These are phyloP conservation scores for Cnemophilus loriae DNA, from an alignment of 2,113 vertebrate genomes.

Conservation along the genomic window DNA sequence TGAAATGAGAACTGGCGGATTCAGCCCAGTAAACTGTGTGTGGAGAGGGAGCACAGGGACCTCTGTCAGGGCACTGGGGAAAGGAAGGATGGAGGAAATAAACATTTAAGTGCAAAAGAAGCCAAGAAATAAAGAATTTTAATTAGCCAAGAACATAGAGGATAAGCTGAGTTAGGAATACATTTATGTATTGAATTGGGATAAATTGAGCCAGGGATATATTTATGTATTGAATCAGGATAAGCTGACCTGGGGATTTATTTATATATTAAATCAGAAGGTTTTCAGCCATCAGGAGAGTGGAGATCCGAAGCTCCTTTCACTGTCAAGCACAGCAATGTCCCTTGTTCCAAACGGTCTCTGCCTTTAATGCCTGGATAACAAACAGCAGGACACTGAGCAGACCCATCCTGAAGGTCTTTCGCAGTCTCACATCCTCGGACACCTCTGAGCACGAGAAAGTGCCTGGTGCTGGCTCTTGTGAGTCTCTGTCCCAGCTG, in stretches of 20 bases:
- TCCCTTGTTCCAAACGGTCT: neutral
- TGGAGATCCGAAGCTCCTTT: neutral
- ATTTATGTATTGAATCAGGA: neutral
- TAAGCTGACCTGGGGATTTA: neutral
- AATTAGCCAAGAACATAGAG: neutral
- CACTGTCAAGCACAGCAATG: neutral
- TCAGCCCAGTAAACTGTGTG: neutral
- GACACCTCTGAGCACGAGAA: neutral
- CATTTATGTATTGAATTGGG: neutral
- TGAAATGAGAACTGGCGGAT: neutral
- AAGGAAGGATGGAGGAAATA: neutral
- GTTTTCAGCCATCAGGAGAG: neutral
- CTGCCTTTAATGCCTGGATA: neutral
- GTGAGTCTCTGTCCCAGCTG: neutral
- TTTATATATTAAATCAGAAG: neutral
- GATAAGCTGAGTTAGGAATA: neutral
- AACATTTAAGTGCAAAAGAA: neutral
- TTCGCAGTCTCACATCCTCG: neutral
- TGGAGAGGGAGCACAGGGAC: neutral
- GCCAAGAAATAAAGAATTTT: neutral
- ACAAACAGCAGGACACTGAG: neutral
- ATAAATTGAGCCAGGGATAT: neutral
- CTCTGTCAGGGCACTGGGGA: neutral
- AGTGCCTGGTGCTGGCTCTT: neutral
- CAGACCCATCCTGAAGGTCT: neutral